Base-by-base conservation (phyloP, 2,888 invertebrate species). In the Patella caerulea region DNA sequence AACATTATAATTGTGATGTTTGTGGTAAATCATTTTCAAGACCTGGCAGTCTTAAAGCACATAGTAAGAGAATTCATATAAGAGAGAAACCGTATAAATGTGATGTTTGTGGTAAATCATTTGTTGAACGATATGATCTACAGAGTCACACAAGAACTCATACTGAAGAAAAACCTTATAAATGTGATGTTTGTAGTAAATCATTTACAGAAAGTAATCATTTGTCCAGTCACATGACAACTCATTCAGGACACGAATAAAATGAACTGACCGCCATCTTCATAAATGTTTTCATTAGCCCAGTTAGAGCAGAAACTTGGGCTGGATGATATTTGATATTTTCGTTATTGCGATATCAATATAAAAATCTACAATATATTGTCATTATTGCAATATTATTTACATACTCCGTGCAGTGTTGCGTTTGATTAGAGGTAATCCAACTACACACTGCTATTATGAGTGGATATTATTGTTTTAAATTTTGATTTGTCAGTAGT, bases 81-180 rank as follows among this genome's bases (percentile, higher is more conserved):
- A 65, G 24, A 0, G 11, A 19, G n/a, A 65, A 19, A 65, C 11
- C 19, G 2, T 65, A 19, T 24, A 65, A 24, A 19, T 65, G 65
- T 65, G 65, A 65, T 65, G 65, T 65, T 65, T 65, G 65, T 65
- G 65, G 65, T 12, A 65, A 65, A 19, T 65, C 65, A 11, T 65
- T 65, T 65, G n/a, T 19, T 24, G 9, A 19, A 65, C 24, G 19
- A 14, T 19, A 19, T 65, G 4, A 11, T 24, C 19, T 65, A 11
- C 9, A 19, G 65, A 65, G 24, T 2, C 65, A 65, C 14, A 19
- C 14, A 12, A 65, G 19, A 19, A 65, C 19, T 19, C 65, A 65
- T 19, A 65, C 65, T 65, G 65, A 24, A 19, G 65, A 65, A 12
- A 65, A 19, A 24, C 19, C 65, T 2, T 65, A 19, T 65, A 65